Conservation (phyloP, 2,113 vertebrate species). For the Hipposideros armiger region DNA sequence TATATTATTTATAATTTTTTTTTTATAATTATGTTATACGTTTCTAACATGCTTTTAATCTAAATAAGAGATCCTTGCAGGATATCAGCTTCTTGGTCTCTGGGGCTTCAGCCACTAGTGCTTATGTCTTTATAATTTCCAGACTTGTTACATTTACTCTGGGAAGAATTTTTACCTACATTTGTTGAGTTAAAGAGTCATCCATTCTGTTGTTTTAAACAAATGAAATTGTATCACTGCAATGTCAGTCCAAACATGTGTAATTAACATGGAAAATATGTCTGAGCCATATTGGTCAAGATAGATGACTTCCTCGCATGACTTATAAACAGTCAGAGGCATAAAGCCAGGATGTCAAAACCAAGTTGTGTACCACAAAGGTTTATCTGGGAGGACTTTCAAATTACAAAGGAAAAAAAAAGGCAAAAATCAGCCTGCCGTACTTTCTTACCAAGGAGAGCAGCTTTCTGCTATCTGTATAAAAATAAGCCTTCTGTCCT, state of each 20-base stretch:
- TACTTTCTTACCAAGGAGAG: constrained; percentile 60
- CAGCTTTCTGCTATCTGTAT: constrained; percentile 53
- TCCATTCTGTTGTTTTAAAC: constrained; percentile 81
- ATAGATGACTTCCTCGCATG: constrained; percentile 83
- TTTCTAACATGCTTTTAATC: constrained; percentile 78
- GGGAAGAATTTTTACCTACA: constrained; percentile 79
- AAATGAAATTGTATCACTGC: constrained; percentile 81
- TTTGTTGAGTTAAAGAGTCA: constrained; percentile 76
- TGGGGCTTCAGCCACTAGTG: constrained; percentile 72
- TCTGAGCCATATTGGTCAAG: constrained; percentile 81
- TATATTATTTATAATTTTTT: constrained; percentile 84
- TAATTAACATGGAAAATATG: constrained; percentile 85
- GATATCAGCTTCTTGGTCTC: constrained; percentile 76
- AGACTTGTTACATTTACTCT: constrained; percentile 77
- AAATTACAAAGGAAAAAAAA: constrained; percentile 73
- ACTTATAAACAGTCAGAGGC: constrained; percentile 82
- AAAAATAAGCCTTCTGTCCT: constrained; percentile 70
- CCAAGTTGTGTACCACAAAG: constrained; percentile 77
- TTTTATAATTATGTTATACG: constrained; percentile 83
- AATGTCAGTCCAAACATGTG: constrained; percentile 78
- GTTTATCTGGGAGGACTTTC: constrained; percentile 79
- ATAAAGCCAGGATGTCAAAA: constrained; percentile 80
- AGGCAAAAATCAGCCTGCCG: constrained; percentile 67
- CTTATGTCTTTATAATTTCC: constrained; percentile 86
- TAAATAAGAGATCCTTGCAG: constrained; percentile 71